phyloP scores from a whole-genome alignment of 2,797 vertebrate genomes.

The Knipowitschia caucasica region DNA sequence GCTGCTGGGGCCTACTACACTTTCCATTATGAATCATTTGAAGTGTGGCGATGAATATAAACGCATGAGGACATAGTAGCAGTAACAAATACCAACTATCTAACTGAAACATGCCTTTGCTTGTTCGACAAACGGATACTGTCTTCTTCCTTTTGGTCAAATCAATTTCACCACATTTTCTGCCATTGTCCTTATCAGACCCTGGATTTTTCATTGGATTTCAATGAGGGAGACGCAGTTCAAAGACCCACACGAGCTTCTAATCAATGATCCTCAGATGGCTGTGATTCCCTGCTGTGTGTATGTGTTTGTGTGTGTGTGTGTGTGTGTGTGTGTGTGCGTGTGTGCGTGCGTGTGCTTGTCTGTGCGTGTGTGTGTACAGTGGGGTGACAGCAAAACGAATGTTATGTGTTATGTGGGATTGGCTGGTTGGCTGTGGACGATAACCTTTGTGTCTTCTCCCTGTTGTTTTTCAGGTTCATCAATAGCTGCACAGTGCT shows the following conservation, averaged over 20 bases:
- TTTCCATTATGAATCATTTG: constrained; percentile 48
- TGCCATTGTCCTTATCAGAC: constrained; percentile 69
- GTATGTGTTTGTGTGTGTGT: constrained; percentile 46
- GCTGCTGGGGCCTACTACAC: constrained; percentile 38
- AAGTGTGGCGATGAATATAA: constrained; percentile 42
- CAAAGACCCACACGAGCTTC: constrained; percentile 54
- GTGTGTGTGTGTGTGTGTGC: constrained; percentile 46
- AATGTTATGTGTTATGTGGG: constrained; percentile 43
- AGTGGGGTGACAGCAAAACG: constrained; percentile 34
- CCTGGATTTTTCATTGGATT: constrained; percentile 65
- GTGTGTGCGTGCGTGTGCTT: too few relatives aligned
- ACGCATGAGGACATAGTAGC: constrained; percentile 32
- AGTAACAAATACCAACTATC: constrained; percentile 16
- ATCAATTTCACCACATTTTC: constrained; percentile 59
- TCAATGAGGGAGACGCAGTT: constrained; percentile 57
- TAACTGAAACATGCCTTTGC: constrained; percentile 10
- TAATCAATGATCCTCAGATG: constrained; percentile 59
- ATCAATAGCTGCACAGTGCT: constrained; percentile 84
- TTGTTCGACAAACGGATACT: constrained; percentile 64
- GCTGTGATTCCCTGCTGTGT: constrained; percentile 43
- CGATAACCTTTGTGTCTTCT: constrained; percentile 2
- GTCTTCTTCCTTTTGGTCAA: constrained; percentile 61
- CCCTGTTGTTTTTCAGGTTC: constrained; percentile 74
- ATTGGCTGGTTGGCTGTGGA: constrained; percentile 47
- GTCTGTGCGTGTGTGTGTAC: constrained; percentile 47